A percentile compares a stretch with the other conserved stretches of the same genome.
Evolutionary conservation across 2,888 invertebrate species (phyloP).

Genomic region (Lithophane ornitopus): DNA sequence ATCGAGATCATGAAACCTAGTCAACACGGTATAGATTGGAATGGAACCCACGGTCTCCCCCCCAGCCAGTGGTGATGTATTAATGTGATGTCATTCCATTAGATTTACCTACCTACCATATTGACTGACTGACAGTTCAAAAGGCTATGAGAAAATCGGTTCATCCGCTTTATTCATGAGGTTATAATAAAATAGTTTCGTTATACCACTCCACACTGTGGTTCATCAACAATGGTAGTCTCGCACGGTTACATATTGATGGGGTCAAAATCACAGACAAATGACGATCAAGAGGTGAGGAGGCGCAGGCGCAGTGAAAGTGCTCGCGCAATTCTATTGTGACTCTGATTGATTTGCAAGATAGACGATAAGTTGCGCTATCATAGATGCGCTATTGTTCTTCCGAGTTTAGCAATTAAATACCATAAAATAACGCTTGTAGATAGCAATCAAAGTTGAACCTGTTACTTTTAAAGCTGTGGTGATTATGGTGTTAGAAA

Average conservation of each 20-base stretch:
- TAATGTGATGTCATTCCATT: slow-evolving; percentile 50
- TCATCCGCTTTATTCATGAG: slow-evolving; percentile 48
- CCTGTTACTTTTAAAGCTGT: slow-evolving; percentile 31
- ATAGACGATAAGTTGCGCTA: slow-evolving; percentile 79
- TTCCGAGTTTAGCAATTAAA: slow-evolving; percentile 76
- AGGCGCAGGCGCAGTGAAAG: slow-evolving; percentile 79
- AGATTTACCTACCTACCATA: slow-evolving; percentile 28
- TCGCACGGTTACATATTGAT: slow-evolving; percentile 77
- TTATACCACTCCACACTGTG: slow-evolving; percentile 22
- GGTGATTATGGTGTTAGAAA: not conserved
- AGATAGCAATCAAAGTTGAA: slow-evolving; percentile 42
- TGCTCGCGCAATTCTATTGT: slow-evolving; percentile 82
- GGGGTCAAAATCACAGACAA: slow-evolving; percentile 79
- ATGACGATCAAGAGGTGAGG: slow-evolving; percentile 75
- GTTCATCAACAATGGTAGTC: slow-evolving; percentile 69
- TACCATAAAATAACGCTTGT: slow-evolving; percentile 70
- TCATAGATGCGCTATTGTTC: slow-evolving; percentile 82
- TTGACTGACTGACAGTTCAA: slow-evolving; percentile 57
- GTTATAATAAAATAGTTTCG: slow-evolving; percentile 59
- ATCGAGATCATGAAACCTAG: slow-evolving; percentile 8
- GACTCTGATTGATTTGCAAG: slow-evolving; percentile 80
- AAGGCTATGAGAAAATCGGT: slow-evolving; percentile 60
- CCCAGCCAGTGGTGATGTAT: slow-evolving; percentile 26
- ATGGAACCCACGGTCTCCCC: not conserved
- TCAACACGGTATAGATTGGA: slow-evolving; percentile 12